Base-by-base conservation (phyloP, 1,140 invertebrate species). In the Mycetomoellerius zeteki region DNA sequence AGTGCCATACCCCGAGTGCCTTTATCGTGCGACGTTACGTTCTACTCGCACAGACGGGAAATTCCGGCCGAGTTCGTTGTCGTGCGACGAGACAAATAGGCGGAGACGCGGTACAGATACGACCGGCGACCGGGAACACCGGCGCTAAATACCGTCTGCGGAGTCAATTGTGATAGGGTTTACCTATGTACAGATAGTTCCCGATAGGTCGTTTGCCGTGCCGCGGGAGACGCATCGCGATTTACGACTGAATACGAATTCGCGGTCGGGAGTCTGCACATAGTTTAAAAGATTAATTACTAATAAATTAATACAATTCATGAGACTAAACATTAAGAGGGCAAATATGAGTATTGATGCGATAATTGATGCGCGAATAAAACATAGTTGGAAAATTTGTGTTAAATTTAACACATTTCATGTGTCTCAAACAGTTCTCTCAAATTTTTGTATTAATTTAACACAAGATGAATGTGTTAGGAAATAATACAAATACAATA, bases 71-170 rank as follows among this genome's bases (percentile, higher is more conserved):
- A 54, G 72, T 43, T 64, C 30, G 58, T 30, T 62, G 76, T 86
- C 65, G 43, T 43, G 37, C 37, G 62, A 43, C 62, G 65, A 69
- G 84, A 90, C 81, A 90, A 90, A 91, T 69, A 84, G 43, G 1
- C 58, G 67, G 86, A 86, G 86, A 87, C 85, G 24, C 76, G n/a
- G 47, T 27, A 69, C 37, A 90, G 88, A 90, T 90, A 87, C n/a
- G 47, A 73, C 37, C 54, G 21, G 21, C 30, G n/a, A 24, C 37
- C 65, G 84, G 78, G 80, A 81, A 85, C 58, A 71, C 47, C 37
- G 14, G 54, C 24, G 47, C 12, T 78, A 84, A 77, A 78, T 89
- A 78, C 58, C 56, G 56, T 52, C 30, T 37, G 24, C n/a, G 33
- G 12, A 65, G 33, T 72, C 72, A 54, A 85, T 84, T 62, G 52